Evolutionary conservation across 2,888 invertebrate species (phyloP).

Genomic region (Melanargia galathea): DNA sequence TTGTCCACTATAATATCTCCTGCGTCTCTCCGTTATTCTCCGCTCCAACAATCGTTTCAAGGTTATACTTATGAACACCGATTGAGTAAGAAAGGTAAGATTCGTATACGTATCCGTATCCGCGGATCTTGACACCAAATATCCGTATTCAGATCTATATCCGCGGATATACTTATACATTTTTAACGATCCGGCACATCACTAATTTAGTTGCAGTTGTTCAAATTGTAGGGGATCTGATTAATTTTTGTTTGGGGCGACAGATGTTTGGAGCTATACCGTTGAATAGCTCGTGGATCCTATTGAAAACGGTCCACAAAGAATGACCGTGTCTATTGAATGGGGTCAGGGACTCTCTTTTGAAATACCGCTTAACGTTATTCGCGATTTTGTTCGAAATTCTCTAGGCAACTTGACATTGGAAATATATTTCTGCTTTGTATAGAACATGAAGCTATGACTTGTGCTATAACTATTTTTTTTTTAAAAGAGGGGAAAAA

Average conservation of each 20-base stretch:
- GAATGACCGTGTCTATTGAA: slow-evolving; percentile 35
- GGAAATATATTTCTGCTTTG: not conserved
- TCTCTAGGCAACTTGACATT: slow-evolving; percentile 5
- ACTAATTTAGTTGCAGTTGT: slow-evolving; percentile 51
- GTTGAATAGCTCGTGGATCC: slow-evolving; percentile 69
- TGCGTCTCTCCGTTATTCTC: no score
- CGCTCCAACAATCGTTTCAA: no score
- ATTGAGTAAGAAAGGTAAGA: no score
- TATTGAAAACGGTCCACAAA: slow-evolving; percentile 52
- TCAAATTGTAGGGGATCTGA: slow-evolving; percentile 67
- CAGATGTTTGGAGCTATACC: slow-evolving; percentile 70
- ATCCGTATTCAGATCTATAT: no score
- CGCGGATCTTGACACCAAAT: no score
- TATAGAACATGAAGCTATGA: not conserved
- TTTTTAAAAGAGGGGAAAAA: no score
- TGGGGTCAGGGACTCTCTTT: slow-evolving; percentile 39
- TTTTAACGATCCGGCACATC: no score
- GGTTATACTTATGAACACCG: no score
- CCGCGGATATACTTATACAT: no score
- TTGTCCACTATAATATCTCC: no score
- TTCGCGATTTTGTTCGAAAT: slow-evolving; percentile 18
- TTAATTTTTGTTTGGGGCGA: slow-evolving; percentile 71
- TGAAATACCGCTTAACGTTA: slow-evolving; percentile 26
- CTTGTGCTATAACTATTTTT: no score
- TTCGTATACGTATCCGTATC: no score